Evolutionary conservation across 2,113 vertebrate species (phyloP).

Genomic region (Eptesicus fuscus): DNA sequence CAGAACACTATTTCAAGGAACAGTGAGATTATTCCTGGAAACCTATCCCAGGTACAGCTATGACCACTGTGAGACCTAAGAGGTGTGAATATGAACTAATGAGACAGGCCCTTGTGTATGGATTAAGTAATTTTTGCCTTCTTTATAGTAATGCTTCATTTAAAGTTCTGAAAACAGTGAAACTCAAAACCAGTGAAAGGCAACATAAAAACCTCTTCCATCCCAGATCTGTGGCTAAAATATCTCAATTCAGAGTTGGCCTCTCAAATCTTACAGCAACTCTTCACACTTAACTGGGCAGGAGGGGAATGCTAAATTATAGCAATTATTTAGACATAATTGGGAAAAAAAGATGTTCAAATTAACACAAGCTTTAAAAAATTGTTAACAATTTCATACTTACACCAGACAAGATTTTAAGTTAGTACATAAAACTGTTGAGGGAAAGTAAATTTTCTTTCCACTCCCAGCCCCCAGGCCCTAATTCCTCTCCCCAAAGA

Average conservation of each 20-base stretch:
- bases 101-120: not conserved
- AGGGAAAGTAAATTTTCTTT: not conserved
- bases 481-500: not conserved
- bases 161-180: constrained; percentile 7
- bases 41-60: not conserved
- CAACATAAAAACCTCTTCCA: not conserved
- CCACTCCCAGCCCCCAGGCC: not conserved
- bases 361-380: not conserved
- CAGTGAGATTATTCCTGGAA: not conserved
- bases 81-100: not conserved
- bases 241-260: not conserved
- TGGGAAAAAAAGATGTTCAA: not conserved
- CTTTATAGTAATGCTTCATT: constrained; percentile 1
- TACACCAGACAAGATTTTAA: not conserved
- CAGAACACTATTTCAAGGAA: not conserved
- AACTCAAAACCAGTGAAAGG: not conserved
- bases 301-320: not conserved
- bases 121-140: not conserved
- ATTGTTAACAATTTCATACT: not conserved
- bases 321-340: not conserved
- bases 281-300: not conserved
- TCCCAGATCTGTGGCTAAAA: not conserved
- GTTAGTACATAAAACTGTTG: not conserved
- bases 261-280: not conserved
- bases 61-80: not conserved